Base-by-base conservation (phyloP, 2,797 vertebrate genomes). In the Myioborus miniatus region DNA sequence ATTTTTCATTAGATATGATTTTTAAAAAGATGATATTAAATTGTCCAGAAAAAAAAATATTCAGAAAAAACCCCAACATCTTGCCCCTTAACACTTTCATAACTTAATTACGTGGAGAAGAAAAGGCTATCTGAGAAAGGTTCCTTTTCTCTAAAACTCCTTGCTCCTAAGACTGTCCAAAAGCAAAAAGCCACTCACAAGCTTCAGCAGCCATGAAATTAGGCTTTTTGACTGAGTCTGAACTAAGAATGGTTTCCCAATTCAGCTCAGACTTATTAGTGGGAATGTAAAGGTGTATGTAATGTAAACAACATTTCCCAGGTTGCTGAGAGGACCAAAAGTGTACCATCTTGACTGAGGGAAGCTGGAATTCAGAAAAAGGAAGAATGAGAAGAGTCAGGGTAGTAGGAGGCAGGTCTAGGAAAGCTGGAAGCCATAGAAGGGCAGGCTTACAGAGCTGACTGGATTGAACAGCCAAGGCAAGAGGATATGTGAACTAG, bases 261-360 rank as follows among this genome's bases (percentile, higher is more conserved):
- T 2, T 11, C 24, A 60, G 37, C 17, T 50, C 4, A 3, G 2
- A 41, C 34, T 81, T 89, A 55, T 81, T 29, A 78, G 36, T 30
- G 43, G 32, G 37, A 80, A 69, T 78, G 34, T 34, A 67, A 89
- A 68, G 9, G 30, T 52, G 24, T n/a, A n/a, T n/a, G n/a, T n/a
- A n/a, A n/a, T n/a, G n/a, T n/a, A n/a, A 70, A 88, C 9, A 80
- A 39, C 34, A 34, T 69, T 94, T 91, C 39, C 36, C 83, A 83
- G 13, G 11, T 69, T 11, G 0, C 50, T 88, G 22, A 47, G 39
- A 89, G 32, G 74, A 77, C 34, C 8, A 47, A 19, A 84, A 75
- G 26, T 8, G 2, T 24, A 79, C 72, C 27, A 55, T 36, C 17
- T 67, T 78, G 39, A 60, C 36, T 34, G 68, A 78, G 30, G 15